Evolutionary conservation across 1,140 invertebrate genomes (phyloP).

Genomic region (Trialeurodes vaporariorum): DNA sequence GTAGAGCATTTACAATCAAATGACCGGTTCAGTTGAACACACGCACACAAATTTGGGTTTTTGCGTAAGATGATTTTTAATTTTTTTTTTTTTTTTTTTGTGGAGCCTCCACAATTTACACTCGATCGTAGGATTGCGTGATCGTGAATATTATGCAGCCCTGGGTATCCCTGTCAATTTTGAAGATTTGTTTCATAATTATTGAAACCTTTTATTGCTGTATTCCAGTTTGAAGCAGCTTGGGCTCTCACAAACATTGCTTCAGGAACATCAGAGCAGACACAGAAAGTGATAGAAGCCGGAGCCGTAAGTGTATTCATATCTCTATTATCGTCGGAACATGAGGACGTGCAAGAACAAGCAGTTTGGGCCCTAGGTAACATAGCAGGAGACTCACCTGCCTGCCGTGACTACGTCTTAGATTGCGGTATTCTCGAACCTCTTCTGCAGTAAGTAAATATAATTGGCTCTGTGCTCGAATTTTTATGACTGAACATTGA

Average conservation of each 20-base stretch:
- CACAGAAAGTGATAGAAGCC: slow-evolving; percentile 82
- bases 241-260: slow-evolving; percentile 98
- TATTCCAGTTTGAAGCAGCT: slow-evolving; percentile 85
- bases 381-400: slow-evolving; percentile 89
- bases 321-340: slow-evolving; percentile 50
- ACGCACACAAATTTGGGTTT: too few species aligned
- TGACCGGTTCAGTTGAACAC: too few species aligned
- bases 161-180: too few species aligned
- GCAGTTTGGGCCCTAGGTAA: slow-evolving; percentile 95
- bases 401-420: slow-evolving; percentile 83
- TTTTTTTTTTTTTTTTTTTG: too few species aligned
- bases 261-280: slow-evolving; percentile 90
- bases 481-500: too few species aligned
- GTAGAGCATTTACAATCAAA: too few species aligned
- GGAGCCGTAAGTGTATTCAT: slow-evolving; percentile 91
- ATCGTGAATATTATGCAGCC: too few species aligned
- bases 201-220: not conserved
- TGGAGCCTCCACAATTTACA: too few species aligned
- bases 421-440: slow-evolving; percentile 73
- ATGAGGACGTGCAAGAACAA: slow-evolving; percentile 89
- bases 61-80: too few species aligned
- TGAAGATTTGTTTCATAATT: not conserved
- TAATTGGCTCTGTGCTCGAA: too few species aligned
- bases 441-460: slow-evolving; percentile 80
- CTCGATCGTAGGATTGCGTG: too few species aligned